Percentiles rank a stretch among this genome's conserved stretches.
Conservation (phyloP, 2,113 vertebrate genomes). For the Noturus placidus region DNA sequence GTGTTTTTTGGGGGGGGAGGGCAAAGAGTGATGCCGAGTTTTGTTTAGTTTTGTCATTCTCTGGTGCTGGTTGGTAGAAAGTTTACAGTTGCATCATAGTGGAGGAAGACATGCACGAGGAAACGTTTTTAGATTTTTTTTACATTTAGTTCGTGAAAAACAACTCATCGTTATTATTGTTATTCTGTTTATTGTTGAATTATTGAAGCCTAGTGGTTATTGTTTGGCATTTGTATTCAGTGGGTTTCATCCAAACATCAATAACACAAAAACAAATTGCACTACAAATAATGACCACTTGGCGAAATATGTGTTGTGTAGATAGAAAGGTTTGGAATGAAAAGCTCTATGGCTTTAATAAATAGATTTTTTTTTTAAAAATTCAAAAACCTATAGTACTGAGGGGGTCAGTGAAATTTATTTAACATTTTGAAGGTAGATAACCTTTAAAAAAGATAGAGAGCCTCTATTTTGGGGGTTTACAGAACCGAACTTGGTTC, state of each 20-base stretch:
- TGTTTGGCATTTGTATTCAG: neutral
- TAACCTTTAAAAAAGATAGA: neutral
- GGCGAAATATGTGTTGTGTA: neutral
- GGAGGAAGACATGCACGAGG: neutral
- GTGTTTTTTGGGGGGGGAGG: neutral
- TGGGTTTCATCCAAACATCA: neutral
- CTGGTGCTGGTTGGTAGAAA: slow-evolving; percentile 1
- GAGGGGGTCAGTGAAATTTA: neutral
- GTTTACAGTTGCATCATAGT: neutral
- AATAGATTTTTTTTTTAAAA: neutral
- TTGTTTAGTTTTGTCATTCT: slow-evolving; percentile 28
- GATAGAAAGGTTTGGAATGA: neutral
- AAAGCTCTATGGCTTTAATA: neutral
- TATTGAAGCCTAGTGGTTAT: neutral
- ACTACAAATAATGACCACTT: neutral
- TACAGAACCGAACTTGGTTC: neutral
- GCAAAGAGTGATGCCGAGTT: slow-evolving; percentile 19
- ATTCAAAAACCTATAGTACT: neutral
- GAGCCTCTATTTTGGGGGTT: neutral
- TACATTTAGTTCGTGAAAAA: neutral
- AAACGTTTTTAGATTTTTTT: neutral
- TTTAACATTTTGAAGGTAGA: neutral
- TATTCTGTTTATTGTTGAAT: neutral
- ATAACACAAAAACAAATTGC: neutral
- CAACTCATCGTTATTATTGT: neutral